Base-by-base conservation (phyloP, 1,140 invertebrate species). In the Ips typographus region DNA sequence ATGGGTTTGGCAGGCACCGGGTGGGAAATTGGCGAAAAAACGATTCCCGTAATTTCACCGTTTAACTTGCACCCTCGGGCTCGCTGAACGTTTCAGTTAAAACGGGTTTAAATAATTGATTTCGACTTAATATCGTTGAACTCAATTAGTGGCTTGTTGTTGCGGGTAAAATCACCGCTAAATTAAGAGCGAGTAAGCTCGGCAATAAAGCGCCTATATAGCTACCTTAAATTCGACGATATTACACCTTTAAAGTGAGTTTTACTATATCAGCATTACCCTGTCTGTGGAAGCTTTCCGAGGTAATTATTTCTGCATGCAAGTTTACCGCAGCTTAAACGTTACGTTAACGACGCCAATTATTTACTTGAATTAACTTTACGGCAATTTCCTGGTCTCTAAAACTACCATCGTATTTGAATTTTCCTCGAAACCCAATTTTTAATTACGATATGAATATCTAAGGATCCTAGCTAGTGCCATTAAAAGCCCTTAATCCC, bases 211-310 rank as follows among this genome's bases (percentile, higher is more conserved):
- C 51, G 41, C 47, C 68, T 64, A 62, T 49, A 47, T 49, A 38
- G 67, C 59, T 70, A 70, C 68, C 68, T 70, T 70, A 70, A 70
- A 70, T 70, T 63, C 52, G 5, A 47, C 60, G 51, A 70, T 70
- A 64, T 70, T 70, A 64, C 61, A 70, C 68, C 68, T 70, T 70
- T 70, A 70, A 70, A 58, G 42, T 64, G 68, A 70, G 53, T 64
- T 70, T 70, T 70, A 70, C 52, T 70, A 70, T 70, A 70, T 70
- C 68, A 70, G 68, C 68, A 70, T 70, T 70, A 70, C 57, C 60
- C 60, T 64, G 68, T 62, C 61, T 63, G 38, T 58, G 59, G 61
- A 51, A 64, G 68, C 60, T 70, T 70, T 63, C 61, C 61, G 52
- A 49, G 61, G 68, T 70, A 70, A 70, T 70, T 70, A 70, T 70